Evolutionary conservation across 1,140 invertebrate species (phyloP).

Genomic region (Drosophila sproati): DNA sequence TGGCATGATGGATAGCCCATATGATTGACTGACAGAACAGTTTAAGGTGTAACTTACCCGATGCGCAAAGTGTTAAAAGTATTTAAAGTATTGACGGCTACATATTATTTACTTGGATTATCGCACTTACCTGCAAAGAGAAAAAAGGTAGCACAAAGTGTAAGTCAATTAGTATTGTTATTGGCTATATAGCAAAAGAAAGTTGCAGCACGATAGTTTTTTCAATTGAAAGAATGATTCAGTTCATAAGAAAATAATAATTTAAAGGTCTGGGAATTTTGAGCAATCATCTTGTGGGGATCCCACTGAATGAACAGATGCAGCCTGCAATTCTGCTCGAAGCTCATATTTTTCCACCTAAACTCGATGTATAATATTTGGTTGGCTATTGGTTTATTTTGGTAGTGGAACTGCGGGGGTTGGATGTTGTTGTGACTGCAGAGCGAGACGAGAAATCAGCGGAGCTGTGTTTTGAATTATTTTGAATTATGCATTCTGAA

Average conservation of each 20-base stretch:
- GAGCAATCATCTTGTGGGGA: no score
- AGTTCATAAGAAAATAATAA: no score
- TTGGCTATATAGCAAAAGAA: no score
- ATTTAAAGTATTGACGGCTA: constrained; percentile 39
- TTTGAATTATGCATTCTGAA: constrained; percentile 80
- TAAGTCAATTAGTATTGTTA: constrained; percentile 46
- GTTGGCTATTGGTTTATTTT: constrained; percentile 25
- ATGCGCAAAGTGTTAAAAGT: constrained; percentile 30
- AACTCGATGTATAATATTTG: constrained; percentile 1
- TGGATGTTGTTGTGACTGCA: constrained; percentile 5
- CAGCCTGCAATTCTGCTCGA: background rate
- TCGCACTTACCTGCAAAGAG: constrained; percentile 60
- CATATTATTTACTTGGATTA: constrained; percentile 37
- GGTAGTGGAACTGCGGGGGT: background rate
- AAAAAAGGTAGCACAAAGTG: constrained; percentile 14
- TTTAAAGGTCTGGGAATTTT: no score
- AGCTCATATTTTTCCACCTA: constrained; percentile 3
- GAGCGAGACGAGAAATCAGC: constrained; percentile 38
- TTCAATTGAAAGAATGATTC: no score
- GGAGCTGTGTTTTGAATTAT: constrained; percentile 68
- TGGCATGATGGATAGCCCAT: constrained; percentile 20
- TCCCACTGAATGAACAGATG: background rate
- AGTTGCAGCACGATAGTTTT: no score
- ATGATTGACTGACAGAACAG: constrained; percentile 7
- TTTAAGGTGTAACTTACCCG: constrained; percentile 44